Evolutionary conservation across 2,113 vertebrate species (phyloP).

Genomic region (Onychostruthus taczanowskii): DNA sequence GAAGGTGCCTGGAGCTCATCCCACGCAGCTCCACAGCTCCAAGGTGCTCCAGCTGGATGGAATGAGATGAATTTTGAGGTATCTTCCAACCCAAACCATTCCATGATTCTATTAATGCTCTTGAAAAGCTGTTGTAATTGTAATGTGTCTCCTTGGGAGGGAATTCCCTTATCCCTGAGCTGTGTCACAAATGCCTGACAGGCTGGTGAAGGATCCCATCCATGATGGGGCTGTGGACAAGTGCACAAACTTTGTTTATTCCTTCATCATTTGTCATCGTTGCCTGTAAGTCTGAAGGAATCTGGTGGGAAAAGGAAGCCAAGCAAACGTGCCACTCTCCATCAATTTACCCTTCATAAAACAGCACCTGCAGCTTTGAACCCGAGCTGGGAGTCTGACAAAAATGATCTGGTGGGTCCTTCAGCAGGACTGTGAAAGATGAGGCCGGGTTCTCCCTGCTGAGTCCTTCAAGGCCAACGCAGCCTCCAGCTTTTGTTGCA

Average conservation of each 20-base stretch:
- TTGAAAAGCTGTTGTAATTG: not conserved
- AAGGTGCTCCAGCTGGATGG: not conserved
- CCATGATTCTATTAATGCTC: not conserved
- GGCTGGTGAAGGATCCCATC: not conserved
- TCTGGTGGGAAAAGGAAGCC: not conserved
- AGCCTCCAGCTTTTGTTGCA: not conserved
- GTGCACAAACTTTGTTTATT: not conserved
- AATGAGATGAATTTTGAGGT: not conserved
- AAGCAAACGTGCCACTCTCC: not conserved
- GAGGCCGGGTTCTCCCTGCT: not conserved
- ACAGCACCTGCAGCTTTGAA: not conserved
- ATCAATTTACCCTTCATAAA: not conserved
- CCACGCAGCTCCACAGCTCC: not conserved
- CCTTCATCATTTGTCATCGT: not conserved
- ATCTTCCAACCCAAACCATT: not conserved
- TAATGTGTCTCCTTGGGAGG: not conserved
- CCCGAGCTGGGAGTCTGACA: not conserved
- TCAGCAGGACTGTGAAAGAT: not conserved
- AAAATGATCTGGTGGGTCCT: not conserved
- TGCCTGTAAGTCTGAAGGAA: not conserved
- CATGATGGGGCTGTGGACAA: fast-evolving
- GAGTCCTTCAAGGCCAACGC: not conserved
- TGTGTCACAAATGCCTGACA: not conserved
- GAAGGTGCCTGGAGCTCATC: not conserved
- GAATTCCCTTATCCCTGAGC: not conserved